Evolutionary conservation across 2,113 vertebrate genomes (phyloP), one percentile per base, ranked within the genome.

Genomic region (Anseranas semipalmata): DNA sequence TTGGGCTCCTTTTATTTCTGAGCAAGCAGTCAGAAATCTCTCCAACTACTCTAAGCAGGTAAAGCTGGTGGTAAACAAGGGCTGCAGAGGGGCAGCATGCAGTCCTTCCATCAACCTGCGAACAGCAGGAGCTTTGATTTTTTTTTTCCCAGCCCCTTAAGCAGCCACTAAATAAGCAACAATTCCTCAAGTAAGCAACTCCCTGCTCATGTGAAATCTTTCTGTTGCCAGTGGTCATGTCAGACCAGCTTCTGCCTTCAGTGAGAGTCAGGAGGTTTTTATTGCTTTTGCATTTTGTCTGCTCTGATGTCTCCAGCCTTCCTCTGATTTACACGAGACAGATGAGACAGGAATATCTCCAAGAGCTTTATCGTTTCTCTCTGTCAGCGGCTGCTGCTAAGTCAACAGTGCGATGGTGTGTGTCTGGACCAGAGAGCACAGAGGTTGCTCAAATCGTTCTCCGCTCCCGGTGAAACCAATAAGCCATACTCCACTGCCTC

Each of bases 401-500:
- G 93, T 93, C 96, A 93, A 76, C 93, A 90, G 96, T 28, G 96
- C 71, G 7, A 41, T 89, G 89, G 93, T 78, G 95, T 96, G 97
- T 97, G 94, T 96, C 97, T 72, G 80, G 63, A n/a, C 76, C 41
- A 55, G 74, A 39, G 6, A 85, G 48, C 46, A 35, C 70, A 32
- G 90, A 65, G 94, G 96, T 89, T 95, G 95, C 94, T 96, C 95
- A 72, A 72, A 86, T 84, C 52, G 4, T 88, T 96, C 94, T 92
- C 87, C 10, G 50, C 90, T 95, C 96, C 97, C 97, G 18, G 45
- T 74, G 97, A 95, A 97, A 95, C 97, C 96, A 97, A 95, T 97
- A 96, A 97, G 88, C 96, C 87, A 46, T 10, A 60, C 94, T 97
- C 89, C 89, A 11, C 67, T 70, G 96, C 96, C 39, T 55, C 68